Conservation (phyloP, 2,797 vertebrate species). For the Chaenodraco wilsoni region DNA sequence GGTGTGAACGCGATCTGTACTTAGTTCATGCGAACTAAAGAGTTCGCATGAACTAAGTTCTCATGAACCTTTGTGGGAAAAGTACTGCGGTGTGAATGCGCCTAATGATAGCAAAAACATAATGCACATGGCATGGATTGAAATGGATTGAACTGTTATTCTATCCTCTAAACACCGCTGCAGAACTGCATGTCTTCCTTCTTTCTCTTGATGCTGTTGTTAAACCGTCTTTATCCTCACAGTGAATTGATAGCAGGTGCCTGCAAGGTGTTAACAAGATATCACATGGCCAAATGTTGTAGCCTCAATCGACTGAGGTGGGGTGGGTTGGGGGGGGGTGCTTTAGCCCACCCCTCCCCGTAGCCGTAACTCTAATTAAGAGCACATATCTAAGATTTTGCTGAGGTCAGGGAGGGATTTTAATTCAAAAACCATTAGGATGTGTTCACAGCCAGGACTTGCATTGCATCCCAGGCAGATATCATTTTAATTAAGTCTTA, state of each 20-base stretch:
- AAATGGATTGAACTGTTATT: conserved; percentile 58
- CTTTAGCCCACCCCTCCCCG: conserved; percentile 29
- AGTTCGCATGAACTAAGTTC: too few species aligned
- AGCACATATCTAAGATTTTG: conserved; percentile 79
- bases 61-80: too few species aligned
- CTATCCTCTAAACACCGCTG: conserved; percentile 34
- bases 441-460: conserved; percentile 58
- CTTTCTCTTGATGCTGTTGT: conserved; percentile 17
- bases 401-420: conserved; percentile 82
- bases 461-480: conserved; percentile 75
- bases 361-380: conserved; percentile 81
- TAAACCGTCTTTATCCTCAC: conserved; percentile 11
- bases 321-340: conserved; percentile 31
- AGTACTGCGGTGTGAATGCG: too few species aligned
- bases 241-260: conserved; percentile 7
- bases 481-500: conserved; percentile 86
- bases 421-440: conserved; percentile 84
- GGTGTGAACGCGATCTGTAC: too few species aligned
- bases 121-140: conserved; percentile 52
- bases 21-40: too few species aligned
- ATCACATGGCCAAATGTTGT: conserved; percentile 32
- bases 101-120: conserved; percentile 48
- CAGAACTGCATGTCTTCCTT: background rate
- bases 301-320: conserved; percentile 38
- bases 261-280: conserved; percentile 33